Evolutionary conservation across 2,113 vertebrate species (phyloP).

Genomic region (Psilopogon haemacephalus): DNA sequence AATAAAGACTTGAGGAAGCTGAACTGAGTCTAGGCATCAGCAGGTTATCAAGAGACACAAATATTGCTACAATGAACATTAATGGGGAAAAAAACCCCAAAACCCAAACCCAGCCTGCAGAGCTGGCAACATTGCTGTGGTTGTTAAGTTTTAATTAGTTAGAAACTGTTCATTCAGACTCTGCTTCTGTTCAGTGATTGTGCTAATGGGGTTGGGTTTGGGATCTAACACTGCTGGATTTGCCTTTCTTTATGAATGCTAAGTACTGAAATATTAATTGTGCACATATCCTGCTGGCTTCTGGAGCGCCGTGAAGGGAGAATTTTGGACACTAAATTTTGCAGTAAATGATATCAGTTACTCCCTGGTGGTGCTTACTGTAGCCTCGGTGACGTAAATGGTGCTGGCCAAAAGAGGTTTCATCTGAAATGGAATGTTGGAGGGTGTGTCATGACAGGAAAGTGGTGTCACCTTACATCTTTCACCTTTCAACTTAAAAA

Average conservation of each 20-base stretch:
- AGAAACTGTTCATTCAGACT: background rate
- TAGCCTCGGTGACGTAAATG: background rate
- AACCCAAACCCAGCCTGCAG: background rate
- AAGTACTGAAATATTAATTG: background rate
- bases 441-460: background rate
- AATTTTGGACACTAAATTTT: background rate
- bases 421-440: background rate
- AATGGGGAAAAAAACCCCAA: background rate
- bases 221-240: background rate
- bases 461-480: background rate
- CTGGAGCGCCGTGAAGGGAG: background rate
- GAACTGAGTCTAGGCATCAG: background rate
- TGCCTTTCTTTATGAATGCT: background rate
- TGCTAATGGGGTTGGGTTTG: background rate
- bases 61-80: background rate
- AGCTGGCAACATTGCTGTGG: background rate
- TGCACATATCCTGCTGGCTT: background rate
- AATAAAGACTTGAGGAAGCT: background rate
- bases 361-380: background rate
- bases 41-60: background rate
- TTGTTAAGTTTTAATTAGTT: constrained; percentile 26
- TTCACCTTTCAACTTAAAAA: background rate
- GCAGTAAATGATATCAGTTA: background rate
- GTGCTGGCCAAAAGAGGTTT: background rate
- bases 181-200: background rate